Percentiles rank a stretch among this genome's conserved stretches.
These are phyloP conservation scores for Drosophila repletoides DNA, from an alignment of 1,140 invertebrate species.

Conservation along the genomic window DNA sequence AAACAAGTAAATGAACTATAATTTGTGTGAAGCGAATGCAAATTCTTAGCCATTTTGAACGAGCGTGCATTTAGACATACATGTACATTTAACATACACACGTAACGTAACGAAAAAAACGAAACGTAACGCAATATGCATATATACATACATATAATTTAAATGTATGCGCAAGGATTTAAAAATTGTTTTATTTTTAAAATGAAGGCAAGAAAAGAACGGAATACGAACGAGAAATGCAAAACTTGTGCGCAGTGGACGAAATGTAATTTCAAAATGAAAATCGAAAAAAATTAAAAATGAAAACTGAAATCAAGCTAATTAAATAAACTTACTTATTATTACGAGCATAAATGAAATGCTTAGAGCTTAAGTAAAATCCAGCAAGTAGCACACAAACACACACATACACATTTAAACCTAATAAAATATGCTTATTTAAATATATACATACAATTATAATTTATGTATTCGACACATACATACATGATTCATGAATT, in stretches of 20 bases:
- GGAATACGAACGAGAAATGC: background rate
- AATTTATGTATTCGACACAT: constrained; percentile 5
- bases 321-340: constrained; percentile 41
- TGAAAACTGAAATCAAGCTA: constrained; percentile 34
- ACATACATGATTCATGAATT: constrained; percentile 29
- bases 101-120: no score
- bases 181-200: constrained; percentile 19
- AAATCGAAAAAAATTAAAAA: constrained; percentile 10
- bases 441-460: constrained; percentile 10
- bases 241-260: constrained; percentile 27
- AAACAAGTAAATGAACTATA: background rate
- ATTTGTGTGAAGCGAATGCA: constrained; percentile 47
- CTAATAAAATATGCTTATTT: constrained; percentile 21
- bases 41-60: constrained; percentile 76
- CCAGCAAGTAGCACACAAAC: constrained; percentile 26
- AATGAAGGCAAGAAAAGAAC: constrained; percentile 6
- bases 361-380: constrained; percentile 36
- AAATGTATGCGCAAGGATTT: constrained; percentile 10
- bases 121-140: no score
- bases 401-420: constrained; percentile 32
- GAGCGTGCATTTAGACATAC: constrained; percentile 68
- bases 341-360: constrained; percentile 39
- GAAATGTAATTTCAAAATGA: constrained; percentile 31
- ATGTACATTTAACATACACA: constrained; percentile 24
- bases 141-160: constrained; percentile 4